Evolutionary conservation across 2,888 invertebrate genomes (phyloP).

Genomic region (Holacanthella duospinosa): DNA sequence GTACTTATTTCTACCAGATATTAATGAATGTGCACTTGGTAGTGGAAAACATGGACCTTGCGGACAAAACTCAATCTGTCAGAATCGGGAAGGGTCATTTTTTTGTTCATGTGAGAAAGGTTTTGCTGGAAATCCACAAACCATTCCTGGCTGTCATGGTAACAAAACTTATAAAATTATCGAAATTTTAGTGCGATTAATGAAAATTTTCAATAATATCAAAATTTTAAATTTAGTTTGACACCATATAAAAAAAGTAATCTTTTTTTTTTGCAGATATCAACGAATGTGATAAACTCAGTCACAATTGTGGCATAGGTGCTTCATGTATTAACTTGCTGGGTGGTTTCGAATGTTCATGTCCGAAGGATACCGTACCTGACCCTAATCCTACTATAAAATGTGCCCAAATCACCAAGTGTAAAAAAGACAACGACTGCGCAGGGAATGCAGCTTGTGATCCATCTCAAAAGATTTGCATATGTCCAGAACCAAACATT

Average conservation of each 20-base stretch:
- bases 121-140: slow-evolving; percentile 65
- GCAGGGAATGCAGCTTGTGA: slow-evolving; percentile 84
- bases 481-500: slow-evolving; percentile 47
- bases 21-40: slow-evolving; percentile 44
- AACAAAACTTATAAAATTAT: not conserved
- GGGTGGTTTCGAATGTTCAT: slow-evolving; percentile 67
- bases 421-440: slow-evolving; percentile 63
- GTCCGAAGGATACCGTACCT: slow-evolving; percentile 68
- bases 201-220: no score
- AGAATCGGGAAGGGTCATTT: slow-evolving; percentile 77
- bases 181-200: no score
- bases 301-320: slow-evolving; percentile 61
- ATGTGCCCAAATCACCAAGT: slow-evolving; percentile 72
- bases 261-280: slow-evolving; percentile 49
- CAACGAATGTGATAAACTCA: slow-evolving; percentile 64
- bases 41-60: slow-evolving; percentile 40
- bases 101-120: slow-evolving; percentile 79
- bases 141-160: not conserved
- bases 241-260: not conserved
- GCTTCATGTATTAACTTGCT: slow-evolving; percentile 67
- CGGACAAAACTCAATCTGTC: slow-evolving; percentile 64
- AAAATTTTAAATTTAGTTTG: not conserved
- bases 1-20: slow-evolving; percentile 9
- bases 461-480: slow-evolving; percentile 62
- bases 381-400: slow-evolving; percentile 55